phyloP scores from a whole-genome alignment of 2,888 invertebrate genomes.

The Caprella mutica region DNA sequence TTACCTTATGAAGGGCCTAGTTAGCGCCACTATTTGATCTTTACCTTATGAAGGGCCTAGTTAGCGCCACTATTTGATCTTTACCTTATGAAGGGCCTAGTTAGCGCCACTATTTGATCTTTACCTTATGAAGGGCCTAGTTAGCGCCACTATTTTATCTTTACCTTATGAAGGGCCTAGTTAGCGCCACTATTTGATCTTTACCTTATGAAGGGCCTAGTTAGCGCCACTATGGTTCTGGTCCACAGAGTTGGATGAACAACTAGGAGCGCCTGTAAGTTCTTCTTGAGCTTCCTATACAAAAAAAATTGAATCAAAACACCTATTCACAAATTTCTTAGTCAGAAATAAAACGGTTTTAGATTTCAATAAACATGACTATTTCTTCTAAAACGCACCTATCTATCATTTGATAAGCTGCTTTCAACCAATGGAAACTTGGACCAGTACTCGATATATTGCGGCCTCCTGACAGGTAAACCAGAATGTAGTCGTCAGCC shows the following conservation, averaged over 20 bases:
- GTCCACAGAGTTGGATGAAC: conserved; percentile 88
- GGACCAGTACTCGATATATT: conserved; percentile 56
- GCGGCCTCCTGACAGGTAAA: conserved; percentile 78
- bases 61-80: background rate
- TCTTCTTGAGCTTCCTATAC: conserved; percentile 67
- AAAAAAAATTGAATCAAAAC: no score
- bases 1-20: conserved; percentile 64
- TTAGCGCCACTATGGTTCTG: conserved; percentile 64
- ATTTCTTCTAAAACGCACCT: no score
- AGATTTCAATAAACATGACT: no score
- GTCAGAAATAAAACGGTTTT: no score
- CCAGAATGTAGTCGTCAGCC: conserved; percentile 77
- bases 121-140: background rate
- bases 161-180: no score
- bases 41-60: background rate
- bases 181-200: background rate
- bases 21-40: background rate
- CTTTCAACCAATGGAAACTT: conserved; percentile 69
- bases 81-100: background rate
- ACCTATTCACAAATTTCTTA: no score
- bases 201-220: conserved; percentile 64
- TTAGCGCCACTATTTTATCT: background rate
- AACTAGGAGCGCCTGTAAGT: conserved; percentile 68
- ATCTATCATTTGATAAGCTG: conserved; percentile 70
- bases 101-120: background rate